Evolutionary conservation across 1,140 invertebrate genomes (phyloP).

Genomic region (Cheumatopsyche charites): DNA sequence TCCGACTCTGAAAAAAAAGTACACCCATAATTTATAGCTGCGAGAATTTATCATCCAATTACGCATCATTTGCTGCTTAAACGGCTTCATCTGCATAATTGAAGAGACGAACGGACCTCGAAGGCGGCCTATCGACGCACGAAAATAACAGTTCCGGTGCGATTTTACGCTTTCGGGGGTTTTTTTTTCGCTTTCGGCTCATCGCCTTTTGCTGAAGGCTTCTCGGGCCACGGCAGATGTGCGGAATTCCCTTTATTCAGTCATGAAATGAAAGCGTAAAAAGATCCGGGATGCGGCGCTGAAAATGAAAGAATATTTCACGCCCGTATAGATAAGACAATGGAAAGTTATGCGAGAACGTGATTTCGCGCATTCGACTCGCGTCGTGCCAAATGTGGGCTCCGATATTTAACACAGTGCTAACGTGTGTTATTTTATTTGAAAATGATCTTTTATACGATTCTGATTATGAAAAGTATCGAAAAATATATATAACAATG

Average conservation of each 20-base stretch:
- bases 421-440: too few relatives aligned
- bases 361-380: background rate
- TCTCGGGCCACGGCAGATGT: constrained; percentile 7
- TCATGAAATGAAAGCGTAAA: constrained; percentile 23
- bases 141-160: too few relatives aligned
- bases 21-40: constrained; percentile 8
- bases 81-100: constrained; percentile 24
- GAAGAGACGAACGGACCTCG: constrained; percentile 11
- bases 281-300: constrained; percentile 8
- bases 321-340: constrained; percentile 21
- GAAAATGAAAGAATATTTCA: constrained; percentile 12
- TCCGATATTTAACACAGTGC: too few relatives aligned
- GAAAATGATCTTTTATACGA: too few relatives aligned
- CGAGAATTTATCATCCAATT: constrained; percentile 23
- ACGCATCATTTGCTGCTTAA: constrained; percentile 25
- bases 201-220: background rate
- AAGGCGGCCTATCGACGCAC: too few relatives aligned
- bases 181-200: background rate
- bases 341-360: constrained; percentile 3
- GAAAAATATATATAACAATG: too few relatives aligned
- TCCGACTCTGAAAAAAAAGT: background rate
- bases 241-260: constrained; percentile 20
- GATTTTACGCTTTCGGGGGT: background rate
- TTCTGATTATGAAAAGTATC: too few relatives aligned
- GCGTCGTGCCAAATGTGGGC: too few relatives aligned